phyloP scores from a whole-genome alignment of 1,140 invertebrate genomes.

The Cardiocondyla obscurior region DNA sequence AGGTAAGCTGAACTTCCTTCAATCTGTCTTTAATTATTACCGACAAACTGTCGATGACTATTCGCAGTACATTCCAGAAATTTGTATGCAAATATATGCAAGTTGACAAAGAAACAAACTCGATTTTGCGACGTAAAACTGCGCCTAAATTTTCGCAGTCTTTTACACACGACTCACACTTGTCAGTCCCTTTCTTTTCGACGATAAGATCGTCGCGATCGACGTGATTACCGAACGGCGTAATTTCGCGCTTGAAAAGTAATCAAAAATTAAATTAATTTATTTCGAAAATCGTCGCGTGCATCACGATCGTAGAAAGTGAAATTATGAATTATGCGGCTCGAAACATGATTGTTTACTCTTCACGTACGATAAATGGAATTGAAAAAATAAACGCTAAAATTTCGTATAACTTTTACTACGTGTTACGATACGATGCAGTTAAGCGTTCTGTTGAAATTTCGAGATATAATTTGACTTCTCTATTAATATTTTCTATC shows the following conservation, averaged over 20 bases:
- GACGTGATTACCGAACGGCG: background rate
- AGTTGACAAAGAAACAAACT: background rate
- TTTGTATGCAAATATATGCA: too few species aligned
- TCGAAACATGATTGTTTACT: background rate
- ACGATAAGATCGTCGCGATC: background rate
- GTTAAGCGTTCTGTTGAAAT: background rate
- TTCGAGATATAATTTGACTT: background rate
- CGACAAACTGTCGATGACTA: too few species aligned
- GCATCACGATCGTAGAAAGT: background rate
- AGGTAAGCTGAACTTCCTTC: conserved; percentile 85
- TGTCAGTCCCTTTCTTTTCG: background rate
- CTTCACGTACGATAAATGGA: background rate
- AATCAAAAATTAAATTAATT: background rate
- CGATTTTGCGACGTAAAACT: background rate
- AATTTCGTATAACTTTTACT: too few species aligned
- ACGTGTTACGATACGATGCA: background rate
- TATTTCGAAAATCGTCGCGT: background rate
- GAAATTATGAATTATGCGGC: too few species aligned
- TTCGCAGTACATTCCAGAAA: too few species aligned
- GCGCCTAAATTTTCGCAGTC: background rate
- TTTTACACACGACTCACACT: too few species aligned
- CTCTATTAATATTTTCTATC: background rate
- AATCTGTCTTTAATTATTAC: background rate
- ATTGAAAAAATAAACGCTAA: background rate
- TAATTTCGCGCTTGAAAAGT: background rate